These are phyloP conservation scores for Ranitomeya variabilis DNA, from an alignment of 2,113 vertebrate species.

Conservation along the genomic window DNA sequence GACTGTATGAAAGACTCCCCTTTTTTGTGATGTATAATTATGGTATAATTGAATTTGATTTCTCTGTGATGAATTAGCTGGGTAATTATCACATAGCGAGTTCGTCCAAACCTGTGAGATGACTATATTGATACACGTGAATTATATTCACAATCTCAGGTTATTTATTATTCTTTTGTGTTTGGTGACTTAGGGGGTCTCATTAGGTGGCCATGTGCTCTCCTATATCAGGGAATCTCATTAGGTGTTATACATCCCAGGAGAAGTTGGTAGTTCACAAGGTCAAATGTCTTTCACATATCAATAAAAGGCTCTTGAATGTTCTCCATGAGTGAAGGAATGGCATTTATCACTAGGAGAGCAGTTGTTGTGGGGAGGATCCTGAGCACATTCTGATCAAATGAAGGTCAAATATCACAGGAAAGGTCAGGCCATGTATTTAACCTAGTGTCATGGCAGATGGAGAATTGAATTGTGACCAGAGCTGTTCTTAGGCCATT, in stretches of 20 bases:
- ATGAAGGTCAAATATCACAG: constrained; percentile 34
- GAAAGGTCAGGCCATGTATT: constrained; percentile 32
- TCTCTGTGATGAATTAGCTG: not conserved
- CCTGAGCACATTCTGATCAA: constrained; percentile 45
- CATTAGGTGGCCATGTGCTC: constrained; percentile 27
- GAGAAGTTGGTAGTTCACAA: constrained; percentile 53
- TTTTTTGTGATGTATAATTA: not conserved
- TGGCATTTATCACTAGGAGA: constrained; percentile 49
- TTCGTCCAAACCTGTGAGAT: not conserved
- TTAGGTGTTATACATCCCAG: constrained; percentile 52
- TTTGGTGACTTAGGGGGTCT: not conserved
- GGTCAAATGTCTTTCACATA: constrained; percentile 56
- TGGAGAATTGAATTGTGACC: constrained; percentile 31
- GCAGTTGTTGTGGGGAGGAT: constrained; percentile 47
- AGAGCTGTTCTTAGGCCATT: constrained; percentile 20
- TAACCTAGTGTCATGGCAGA: constrained; percentile 35
- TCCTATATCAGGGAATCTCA: constrained; percentile 48
- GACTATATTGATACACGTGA: constrained; percentile 23
- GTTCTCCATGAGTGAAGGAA: constrained; percentile 50
- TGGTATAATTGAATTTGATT: not conserved
- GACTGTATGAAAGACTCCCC: not conserved
- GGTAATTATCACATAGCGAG: not conserved
- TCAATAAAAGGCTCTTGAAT: constrained; percentile 55
- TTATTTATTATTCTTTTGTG: constrained; percentile 7
- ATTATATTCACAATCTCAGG: constrained; percentile 13